These are phyloP conservation scores for Diachasmimorpha longicaudata DNA, from an alignment of 1,140 invertebrate species.

Conservation along the genomic window DNA sequence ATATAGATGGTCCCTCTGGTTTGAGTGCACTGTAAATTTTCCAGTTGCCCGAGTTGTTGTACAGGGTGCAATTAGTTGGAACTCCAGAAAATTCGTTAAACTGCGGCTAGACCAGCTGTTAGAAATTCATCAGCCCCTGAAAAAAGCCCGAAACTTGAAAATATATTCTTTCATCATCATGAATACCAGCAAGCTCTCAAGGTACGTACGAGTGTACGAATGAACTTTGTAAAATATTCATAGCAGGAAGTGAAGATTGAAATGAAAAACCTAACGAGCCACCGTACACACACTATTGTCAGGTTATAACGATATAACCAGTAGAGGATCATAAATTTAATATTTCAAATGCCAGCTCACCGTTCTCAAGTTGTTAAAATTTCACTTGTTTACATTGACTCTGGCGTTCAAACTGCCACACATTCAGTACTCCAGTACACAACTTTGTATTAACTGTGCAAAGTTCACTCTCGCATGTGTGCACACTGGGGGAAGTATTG, in stretches of 20 bases:
- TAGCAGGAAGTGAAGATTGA: background rate
- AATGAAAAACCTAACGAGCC: slow-evolving; percentile 9
- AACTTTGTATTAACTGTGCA: background rate
- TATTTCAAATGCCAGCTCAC: slow-evolving; percentile 3
- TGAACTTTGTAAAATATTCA: background rate
- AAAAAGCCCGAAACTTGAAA: background rate
- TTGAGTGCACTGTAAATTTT: slow-evolving; percentile 21
- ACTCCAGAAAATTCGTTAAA: slow-evolving; percentile 38
- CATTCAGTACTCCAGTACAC: background rate
- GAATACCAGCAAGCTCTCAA: background rate
- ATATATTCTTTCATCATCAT: background rate
- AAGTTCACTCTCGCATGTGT: background rate
- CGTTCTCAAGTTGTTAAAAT: slow-evolving; percentile 4
- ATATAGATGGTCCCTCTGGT: background rate
- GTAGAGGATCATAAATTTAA: slow-evolving; percentile 1
- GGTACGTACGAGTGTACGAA: background rate
- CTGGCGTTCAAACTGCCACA: background rate
- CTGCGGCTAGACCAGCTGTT: slow-evolving; percentile 9
- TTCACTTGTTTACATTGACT: slow-evolving; percentile 14
- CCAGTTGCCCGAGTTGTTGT: slow-evolving; percentile 12
- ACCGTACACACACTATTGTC: slow-evolving; percentile 1
- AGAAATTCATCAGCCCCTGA: slow-evolving; percentile 1
- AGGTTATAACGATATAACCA: background rate
- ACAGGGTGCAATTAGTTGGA: slow-evolving; percentile 45
- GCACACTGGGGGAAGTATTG: background rate